Percentiles rank a stretch among this genome's conserved stretches.
Evolutionary conservation across 1,140 invertebrate species (phyloP).

Genomic region (Trachelipus rathkii): DNA sequence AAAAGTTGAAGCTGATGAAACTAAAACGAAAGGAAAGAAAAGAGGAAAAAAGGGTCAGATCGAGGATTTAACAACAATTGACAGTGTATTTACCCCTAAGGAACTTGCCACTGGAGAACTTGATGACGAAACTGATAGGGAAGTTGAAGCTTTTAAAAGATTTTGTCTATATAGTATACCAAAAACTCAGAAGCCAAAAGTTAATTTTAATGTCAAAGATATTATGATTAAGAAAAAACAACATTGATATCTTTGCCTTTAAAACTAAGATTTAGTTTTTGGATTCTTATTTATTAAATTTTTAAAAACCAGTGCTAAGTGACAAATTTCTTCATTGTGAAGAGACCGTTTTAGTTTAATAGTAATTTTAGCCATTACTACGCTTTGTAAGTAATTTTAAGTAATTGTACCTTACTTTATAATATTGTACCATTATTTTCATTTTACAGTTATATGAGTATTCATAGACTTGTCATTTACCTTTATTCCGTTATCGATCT

Average conservation of each 20-base stretch:
- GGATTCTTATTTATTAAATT: not conserved
- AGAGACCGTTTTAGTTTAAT: not conserved
- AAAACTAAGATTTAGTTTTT: not conserved
- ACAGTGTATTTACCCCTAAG: conserved; percentile 71
- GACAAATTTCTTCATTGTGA: not conserved
- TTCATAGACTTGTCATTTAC: too few species aligned
- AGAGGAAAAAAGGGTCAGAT: conserved; percentile 38
- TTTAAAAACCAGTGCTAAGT: not conserved
- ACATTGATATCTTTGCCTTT: not conserved
- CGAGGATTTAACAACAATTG: conserved; percentile 48
- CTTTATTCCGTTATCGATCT: too few species aligned
- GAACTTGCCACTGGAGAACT: conserved; percentile 68
- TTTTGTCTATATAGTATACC: conserved; percentile 70
- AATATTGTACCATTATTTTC: not conserved
- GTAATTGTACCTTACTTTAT: not conserved
- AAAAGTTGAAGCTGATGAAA: conserved; percentile 23
- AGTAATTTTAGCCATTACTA: conserved; percentile 5
- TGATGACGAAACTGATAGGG: conserved; percentile 65
- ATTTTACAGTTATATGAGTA: too few species aligned
- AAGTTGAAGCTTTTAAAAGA: conserved; percentile 72
- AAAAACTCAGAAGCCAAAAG: conserved; percentile 59
- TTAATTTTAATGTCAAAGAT: conserved; percentile 68
- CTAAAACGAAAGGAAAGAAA: conserved; percentile 34
- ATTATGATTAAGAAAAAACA: conserved; percentile 61
- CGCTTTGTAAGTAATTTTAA: conserved; percentile 7